Base-by-base conservation (phyloP, 2,888 invertebrate genomes). In the Aspidiotus rigidus region DNA sequence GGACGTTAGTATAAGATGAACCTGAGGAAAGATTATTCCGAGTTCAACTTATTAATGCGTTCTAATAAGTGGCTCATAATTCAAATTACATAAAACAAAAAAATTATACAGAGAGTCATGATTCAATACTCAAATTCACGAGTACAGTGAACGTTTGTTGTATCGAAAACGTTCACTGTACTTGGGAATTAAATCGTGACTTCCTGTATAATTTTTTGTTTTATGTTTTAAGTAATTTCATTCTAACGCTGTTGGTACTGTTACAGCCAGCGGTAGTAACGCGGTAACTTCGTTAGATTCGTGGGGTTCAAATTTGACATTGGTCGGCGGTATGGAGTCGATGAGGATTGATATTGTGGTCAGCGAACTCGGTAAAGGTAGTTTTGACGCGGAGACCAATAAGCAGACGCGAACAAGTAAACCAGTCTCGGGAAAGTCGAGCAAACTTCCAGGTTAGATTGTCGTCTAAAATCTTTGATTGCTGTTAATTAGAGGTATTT, bases 341-440 rank as follows among this genome's bases (percentile, higher is more conserved):
- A 86, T 96, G 81, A 85, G 91, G 73, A 90, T 96, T 71, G 93
- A 96, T 79, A 96, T 97, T 78, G 93, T 95, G 7, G 95, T 96
- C 73, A 92, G 94, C 74, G 94, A 95, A 77, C 84, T 85, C 75
- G 86, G 86, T 17, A 84, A 84, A 77, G 81, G 83, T n/a, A 83
- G 84, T 41, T 81, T 81, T 53, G 69, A 67, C 28, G 10, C 54
- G 0, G 70, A 69, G 11, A 15, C 64, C 2, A 85, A 83, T 74
- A 86, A 82, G 74, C 82, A 80, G 74, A 78, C 78, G 71, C 79
- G 81, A 74, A 78, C 77, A 49, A 80, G 79, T 72, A 71, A 71
- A 56, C 70, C 60, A 28, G 17, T 8, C 3, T 15, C 15, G 40
- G 61, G 59, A 62, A 70, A 70, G 11, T 69, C 39, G 17, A 63